A percentile compares a stretch with the other conserved stretches of the same genome.
These are phyloP conservation scores for Galbula dea DNA, from an alignment of 2,113 vertebrate species.

Conservation along the genomic window DNA sequence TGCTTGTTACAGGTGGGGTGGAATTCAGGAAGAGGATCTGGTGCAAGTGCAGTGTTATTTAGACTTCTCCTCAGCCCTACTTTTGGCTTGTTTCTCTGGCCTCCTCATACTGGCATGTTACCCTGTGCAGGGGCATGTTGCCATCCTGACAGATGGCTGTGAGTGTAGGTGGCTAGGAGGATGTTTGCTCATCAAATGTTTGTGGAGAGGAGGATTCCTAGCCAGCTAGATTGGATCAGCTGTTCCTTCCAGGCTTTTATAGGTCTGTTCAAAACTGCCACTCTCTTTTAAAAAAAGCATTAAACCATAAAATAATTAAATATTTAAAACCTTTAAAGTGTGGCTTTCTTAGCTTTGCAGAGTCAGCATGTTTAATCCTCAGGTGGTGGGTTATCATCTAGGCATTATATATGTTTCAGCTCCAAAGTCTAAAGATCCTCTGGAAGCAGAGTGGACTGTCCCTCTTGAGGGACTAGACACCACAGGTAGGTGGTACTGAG, in stretches of 20 bases:
- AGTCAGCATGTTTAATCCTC: not conserved
- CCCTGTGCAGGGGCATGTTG: conserved; percentile 19
- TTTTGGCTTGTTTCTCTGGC: not conserved
- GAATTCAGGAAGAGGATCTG: not conserved
- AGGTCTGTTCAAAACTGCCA: not conserved
- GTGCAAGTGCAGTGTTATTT: not conserved
- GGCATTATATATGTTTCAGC: not conserved
- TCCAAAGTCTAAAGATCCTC: not conserved
- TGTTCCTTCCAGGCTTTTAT: not conserved
- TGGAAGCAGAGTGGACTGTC: not conserved
- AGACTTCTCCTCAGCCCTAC: not conserved
- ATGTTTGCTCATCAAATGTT: conserved; percentile 62
- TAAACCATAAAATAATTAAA: not conserved
- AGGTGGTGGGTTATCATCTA: not conserved
- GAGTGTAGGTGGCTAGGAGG: conserved; percentile 61
- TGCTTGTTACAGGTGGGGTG: not conserved
- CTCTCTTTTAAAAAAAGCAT: not conserved
- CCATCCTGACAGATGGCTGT: conserved; percentile 67
- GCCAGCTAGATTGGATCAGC: conserved; percentile 28
- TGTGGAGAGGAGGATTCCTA: conserved; percentile 9
- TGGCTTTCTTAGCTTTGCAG: not conserved
- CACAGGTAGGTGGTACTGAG: not conserved
- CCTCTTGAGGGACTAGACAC: not conserved
- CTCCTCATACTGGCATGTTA: conserved; percentile 40
- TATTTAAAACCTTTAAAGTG: not conserved